Evolutionary conservation across 2,888 invertebrate genomes (phyloP), one percentile per base, ranked within the genome.

Genomic region (Brachycybe producta): DNA sequence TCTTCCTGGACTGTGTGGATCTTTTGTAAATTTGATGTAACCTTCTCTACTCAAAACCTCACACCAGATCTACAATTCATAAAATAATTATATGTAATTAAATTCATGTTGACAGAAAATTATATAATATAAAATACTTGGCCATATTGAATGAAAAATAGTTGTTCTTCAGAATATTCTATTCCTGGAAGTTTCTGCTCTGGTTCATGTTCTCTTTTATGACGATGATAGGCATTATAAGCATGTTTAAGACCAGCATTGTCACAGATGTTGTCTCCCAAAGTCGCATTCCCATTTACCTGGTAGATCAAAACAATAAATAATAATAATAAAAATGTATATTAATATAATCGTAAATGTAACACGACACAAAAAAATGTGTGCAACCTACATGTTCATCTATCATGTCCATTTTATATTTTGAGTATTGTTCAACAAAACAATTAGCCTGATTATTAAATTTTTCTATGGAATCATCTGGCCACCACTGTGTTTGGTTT

Each of bases 181-280:
- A 67, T 57, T 30, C 67, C 67, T n/a, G 67, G 64, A 21, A 67
- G 59, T 17, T 56, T 56, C 2, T 59, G 61, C 23, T 61, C 59
- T 24, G 59, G 57, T 2, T 57, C 58, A 39, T 62, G 49, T 38
- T 60, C 58, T 34, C 57, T 53, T 7, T 56, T 58, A 61, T 63
- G 63, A 36, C 60, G 57, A 49, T 60, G 58, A 48, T 65, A 65
- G 2, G 65, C 65, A 17, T 61, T 54, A 57, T 62, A 66, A n/a
- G 66, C 62, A 50, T 65, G 63, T 45, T 63, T 60, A 5, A 67
- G 57, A 5, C 66, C 66, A 7, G 65, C 62, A 55, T 66, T 66
- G 60, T 67, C 67, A 54, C 67, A 67, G 42, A 67, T 64, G 56
- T 67, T 67, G 54, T 67, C 67, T 27, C 65, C 64, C 1, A 67